Percentiles rank a stretch among this genome's conserved stretches.
These are phyloP conservation scores for Diarsia brunnea DNA, from an alignment of 2,888 invertebrate genomes.

Conservation along the genomic window DNA sequence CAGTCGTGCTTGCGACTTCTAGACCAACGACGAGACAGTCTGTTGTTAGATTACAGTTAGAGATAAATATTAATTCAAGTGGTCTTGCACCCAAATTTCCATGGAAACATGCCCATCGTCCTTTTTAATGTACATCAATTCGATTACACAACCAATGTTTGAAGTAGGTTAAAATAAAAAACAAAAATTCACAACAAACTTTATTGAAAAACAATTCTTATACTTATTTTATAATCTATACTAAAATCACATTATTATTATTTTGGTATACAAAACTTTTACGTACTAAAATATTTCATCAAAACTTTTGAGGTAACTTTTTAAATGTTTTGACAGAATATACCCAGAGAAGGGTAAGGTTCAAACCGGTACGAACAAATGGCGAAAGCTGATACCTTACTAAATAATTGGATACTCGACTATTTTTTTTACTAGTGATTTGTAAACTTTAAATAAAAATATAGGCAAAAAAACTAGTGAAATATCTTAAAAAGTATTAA, in stretches of 20 bases:
- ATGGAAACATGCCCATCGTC: neutral
- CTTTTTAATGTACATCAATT: neutral
- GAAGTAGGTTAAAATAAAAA: neutral
- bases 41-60: no score
- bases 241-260: slow-evolving; percentile 69
- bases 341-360: no score
- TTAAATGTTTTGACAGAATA: neutral
- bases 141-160: neutral
- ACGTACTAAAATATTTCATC: slow-evolving; percentile 16
- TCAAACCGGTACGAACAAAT: no score
- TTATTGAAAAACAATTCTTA: slow-evolving; percentile 66
- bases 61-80: neutral
- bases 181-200: slow-evolving; percentile 68
- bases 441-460: no score
- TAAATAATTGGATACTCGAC: no score
- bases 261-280: slow-evolving; percentile 62
- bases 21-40: no score
- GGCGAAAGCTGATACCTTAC: no score
- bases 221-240: slow-evolving; percentile 22
- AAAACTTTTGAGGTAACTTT: slow-evolving; percentile 44
- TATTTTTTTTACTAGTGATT: no score
- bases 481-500: no score
- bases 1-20: no score
- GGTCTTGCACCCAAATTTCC: neutral
- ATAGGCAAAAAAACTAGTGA: no score